Evolutionary conservation across 2,888 invertebrate species (phyloP).

Genomic region (Rugalucina vietnamica): DNA sequence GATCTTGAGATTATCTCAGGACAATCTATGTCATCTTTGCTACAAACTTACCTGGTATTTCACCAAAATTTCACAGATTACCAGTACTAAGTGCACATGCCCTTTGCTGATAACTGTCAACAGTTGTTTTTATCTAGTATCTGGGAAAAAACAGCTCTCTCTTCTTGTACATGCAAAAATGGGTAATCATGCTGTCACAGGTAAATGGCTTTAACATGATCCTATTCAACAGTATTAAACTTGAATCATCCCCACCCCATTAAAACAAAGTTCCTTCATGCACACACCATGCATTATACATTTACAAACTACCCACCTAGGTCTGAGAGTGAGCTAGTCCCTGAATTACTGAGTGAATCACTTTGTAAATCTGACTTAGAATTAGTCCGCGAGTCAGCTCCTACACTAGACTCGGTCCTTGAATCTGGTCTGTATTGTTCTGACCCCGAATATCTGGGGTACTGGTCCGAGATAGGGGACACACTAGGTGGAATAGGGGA

Average conservation of each 20-base stretch:
- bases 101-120: too few species aligned
- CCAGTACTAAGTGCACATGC: too few species aligned
- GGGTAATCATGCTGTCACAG: too few species aligned
- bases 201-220: background rate
- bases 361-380: conserved; percentile 52
- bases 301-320: conserved; percentile 34
- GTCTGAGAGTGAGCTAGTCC: conserved; percentile 56
- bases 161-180: too few species aligned
- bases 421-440: conserved; percentile 54
- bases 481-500: conserved; percentile 32
- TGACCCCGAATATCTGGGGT: conserved; percentile 26
- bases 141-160: too few species aligned
- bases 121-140: too few species aligned
- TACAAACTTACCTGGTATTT: too few species aligned
- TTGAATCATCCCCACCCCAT: background rate
- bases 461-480: conserved; percentile 5
- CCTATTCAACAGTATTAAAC: background rate
- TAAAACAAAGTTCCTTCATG: background rate
- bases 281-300: background rate
- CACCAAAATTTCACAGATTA: too few species aligned
- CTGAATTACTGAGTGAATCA: conserved; percentile 55
- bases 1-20: too few species aligned
- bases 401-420: conserved; percentile 44
- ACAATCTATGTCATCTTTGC: too few species aligned
- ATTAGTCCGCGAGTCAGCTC: conserved; percentile 53